Evolutionary conservation across 2,113 vertebrate genomes (phyloP), one percentile per base, ranked within the genome.

Genomic region (Oxygymnocypris stewartii): DNA sequence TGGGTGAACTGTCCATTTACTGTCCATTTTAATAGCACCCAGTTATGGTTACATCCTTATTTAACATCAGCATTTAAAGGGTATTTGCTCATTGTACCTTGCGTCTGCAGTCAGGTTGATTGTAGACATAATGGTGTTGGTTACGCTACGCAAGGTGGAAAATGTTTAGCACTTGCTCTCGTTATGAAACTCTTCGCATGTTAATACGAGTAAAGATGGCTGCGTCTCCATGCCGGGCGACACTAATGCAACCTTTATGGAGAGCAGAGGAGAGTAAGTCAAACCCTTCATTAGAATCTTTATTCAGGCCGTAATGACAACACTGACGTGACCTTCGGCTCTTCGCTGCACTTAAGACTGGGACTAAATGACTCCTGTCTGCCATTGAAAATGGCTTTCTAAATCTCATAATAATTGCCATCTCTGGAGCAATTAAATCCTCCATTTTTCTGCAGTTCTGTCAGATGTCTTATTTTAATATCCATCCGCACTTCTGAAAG

Each of bases 361-460:
- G 87, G 89, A 88, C 90, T 89, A 89, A 91, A 90, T 90, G 93
- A 92, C 90, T 94, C 90, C 90, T 90, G 89, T 88, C 88, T 92
- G 89, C 91, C 88, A 88, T 91, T 91, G 88, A 88, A 92, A 94
- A 94, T 93, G 90, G 91, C 92, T 92, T 92, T 92, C 89, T 89
- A 91, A 92, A 92, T 94, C 90, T 90, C 89, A 91, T 93, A 93
- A 93, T 93, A 95, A 95, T 92, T 94, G 92, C 91, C 90, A 92
- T 93, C 92, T 92, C 93, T 93, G 88, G 92, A 92, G 90, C 94
- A 94, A 95, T 95, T 94, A 95, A 94, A 94, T 92, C 91, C 84
- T 92, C 89, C 74, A 90, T 92, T 94, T 92, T 89, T 79, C 80
- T 88, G 88, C 90, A 88, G 91, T 91, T 91, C 91, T 93, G 92